Evolutionary conservation across 2,797 vertebrate genomes (phyloP), one percentile per base, ranked within the genome.

Genomic region (Malacoctenus gilli): DNA sequence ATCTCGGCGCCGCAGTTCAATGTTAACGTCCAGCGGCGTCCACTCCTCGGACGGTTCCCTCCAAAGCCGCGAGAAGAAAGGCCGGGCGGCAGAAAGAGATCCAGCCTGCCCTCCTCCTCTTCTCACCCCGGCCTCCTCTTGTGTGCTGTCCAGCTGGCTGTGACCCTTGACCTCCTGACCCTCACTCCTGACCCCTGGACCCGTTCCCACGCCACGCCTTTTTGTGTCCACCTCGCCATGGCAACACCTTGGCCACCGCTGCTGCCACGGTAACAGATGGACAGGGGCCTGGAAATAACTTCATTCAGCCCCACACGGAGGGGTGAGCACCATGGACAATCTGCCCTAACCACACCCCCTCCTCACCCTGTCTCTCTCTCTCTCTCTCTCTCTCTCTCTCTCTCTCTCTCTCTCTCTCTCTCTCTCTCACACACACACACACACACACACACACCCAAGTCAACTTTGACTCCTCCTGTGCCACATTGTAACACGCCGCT

Each of bases 211-310:
- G 91, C 89, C 90, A 91, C 91, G 80, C 90, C 90, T 90, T 92
- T 92, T 92, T 92, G 90, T 92, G 87, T 82, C 80, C 87, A 77
- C 68, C 80, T 80, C 71, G 40, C 87, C 90, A 90, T 93, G 87
- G 89, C 83, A 91, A 92, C 92, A 85, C 84, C 77, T 87, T 82
- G 85, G 83, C 84, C 89, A 75, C 85, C 61, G 74, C 86, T 69
- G 90, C 89, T 91, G 85, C 91, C 87, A 90, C 89, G 87, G 91
- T 91, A 93, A 92, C 91, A 92, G 92, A 92, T 92, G 91, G 90
- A 92, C 87, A 86, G 83, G 69, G 83, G 74, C 56, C 75, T 91
- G 86, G 85, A 91, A 89, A 91, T 90, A 89, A 89, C 89, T 91
- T 91, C 80, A 89, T 92, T 90, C 87, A 88, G 79, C 77, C 57